A percentile compares a stretch with the other conserved stretches of the same genome.
These are phyloP conservation scores for Cydia amplana DNA, from an alignment of 1,140 invertebrate genomes.

Conservation along the genomic window DNA sequence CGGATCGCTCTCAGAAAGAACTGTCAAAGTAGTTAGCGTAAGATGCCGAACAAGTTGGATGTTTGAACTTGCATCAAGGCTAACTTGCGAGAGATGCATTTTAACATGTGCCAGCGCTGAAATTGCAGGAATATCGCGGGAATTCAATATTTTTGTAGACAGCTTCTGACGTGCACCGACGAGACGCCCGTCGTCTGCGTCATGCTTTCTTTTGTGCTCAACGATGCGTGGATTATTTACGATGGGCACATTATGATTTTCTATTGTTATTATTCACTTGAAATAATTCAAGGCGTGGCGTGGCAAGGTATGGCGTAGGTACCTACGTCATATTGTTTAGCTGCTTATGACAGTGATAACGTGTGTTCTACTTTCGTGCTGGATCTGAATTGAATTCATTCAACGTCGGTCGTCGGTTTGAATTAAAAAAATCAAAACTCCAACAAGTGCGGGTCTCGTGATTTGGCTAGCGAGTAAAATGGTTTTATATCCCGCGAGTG, in stretches of 20 bases:
- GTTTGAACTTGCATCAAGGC: constrained; percentile 51
- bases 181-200: constrained; percentile 17
- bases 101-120: constrained; percentile 45
- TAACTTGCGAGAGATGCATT: constrained; percentile 45
- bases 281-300: neutral
- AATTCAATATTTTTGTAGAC: constrained; percentile 31
- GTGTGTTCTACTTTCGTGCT: too few relatives aligned
- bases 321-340: too few relatives aligned
- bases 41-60: constrained; percentile 47
- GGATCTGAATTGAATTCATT: neutral
- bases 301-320: too few relatives aligned
- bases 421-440: constrained; percentile 34
- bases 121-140: constrained; percentile 31
- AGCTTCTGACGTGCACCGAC: neutral
- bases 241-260: neutral
- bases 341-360: too few relatives aligned
- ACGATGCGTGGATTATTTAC: constrained; percentile 21
- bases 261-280: constrained; percentile 3
- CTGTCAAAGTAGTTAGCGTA: constrained; percentile 51
- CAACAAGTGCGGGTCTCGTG: constrained; percentile 36
- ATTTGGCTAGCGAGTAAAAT: constrained; percentile 22
- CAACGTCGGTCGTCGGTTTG: neutral
- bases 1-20: constrained; percentile 38
- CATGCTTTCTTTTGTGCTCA: constrained; percentile 28
- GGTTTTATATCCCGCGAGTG: constrained; percentile 39